Percentiles rank a stretch among this genome's conserved stretches.
Evolutionary conservation across 2,797 vertebrate genomes (phyloP).

Genomic region (Acrossocheilus wenchowensis): DNA sequence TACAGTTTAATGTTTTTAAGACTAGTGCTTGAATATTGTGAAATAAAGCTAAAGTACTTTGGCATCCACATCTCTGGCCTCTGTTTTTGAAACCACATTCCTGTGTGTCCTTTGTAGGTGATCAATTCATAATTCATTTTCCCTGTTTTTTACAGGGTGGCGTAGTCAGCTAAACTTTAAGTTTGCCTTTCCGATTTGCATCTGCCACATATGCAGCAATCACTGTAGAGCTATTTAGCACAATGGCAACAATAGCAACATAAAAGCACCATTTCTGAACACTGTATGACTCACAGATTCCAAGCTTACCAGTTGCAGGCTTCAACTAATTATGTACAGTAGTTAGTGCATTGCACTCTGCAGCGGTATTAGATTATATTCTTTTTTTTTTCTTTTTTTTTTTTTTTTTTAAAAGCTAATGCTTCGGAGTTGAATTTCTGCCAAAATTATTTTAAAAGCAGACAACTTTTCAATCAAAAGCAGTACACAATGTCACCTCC

Average conservation of each 20-base stretch:
- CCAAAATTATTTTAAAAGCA: not conserved
- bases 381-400: not conserved
- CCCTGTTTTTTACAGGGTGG: no score
- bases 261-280: not conserved
- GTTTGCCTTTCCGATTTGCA: no score
- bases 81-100: no score
- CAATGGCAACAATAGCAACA: constrained; percentile 19
- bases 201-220: not conserved
- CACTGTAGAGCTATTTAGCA: not conserved
- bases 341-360: not conserved
- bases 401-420: not conserved
- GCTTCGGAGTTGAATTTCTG: not conserved
- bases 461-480: constrained; percentile 1
- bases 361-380: not conserved
- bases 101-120: no score
- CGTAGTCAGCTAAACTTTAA: no score
- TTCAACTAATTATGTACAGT: constrained; percentile 2
- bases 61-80: no score
- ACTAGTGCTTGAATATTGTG: no score
- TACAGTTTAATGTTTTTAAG: no score
- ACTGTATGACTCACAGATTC: not conserved
- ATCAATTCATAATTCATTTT: no score
- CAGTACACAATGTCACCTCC: constrained; percentile 6
- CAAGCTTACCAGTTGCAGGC: not conserved
- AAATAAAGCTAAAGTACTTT: no score